Conservation (phyloP, 1,140 invertebrate species). For the Bactericera cockerelli region DNA sequence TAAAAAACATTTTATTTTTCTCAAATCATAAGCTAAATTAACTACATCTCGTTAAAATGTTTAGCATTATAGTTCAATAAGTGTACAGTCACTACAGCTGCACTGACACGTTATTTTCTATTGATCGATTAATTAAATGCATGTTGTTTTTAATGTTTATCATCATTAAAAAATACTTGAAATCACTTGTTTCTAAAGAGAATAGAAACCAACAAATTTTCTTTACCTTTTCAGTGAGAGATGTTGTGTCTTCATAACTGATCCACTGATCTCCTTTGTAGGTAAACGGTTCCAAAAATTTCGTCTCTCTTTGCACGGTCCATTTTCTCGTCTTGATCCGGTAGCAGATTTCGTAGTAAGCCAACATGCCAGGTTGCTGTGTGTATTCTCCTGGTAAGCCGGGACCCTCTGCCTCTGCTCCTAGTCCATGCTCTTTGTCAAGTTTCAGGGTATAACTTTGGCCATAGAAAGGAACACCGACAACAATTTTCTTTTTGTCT, state of each 20-base stretch:
- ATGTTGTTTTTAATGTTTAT: no score
- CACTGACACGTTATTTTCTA: no score
- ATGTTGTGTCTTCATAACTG: constrained; percentile 68
- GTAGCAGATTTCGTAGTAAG: constrained; percentile 80
- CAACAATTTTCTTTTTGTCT: constrained; percentile 57
- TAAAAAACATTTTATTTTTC: no score
- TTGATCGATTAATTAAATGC: no score
- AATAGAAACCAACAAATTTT: no score
- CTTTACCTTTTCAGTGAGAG: constrained; percentile 51
- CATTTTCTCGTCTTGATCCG: constrained; percentile 28
- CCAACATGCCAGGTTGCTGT: constrained; percentile 73
- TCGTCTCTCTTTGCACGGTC: constrained; percentile 23
- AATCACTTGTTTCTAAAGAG: no score
- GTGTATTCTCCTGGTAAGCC: constrained; percentile 69
- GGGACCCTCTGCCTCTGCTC: constrained; percentile 42
- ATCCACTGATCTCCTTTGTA: constrained; percentile 74
- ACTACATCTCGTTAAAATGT: no score
- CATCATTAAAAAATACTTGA: no score
- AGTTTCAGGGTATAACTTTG: constrained; percentile 58
- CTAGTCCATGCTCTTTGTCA: constrained; percentile 32
- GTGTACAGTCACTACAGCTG: no score
- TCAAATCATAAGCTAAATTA: no score
- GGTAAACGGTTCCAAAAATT: constrained; percentile 51
- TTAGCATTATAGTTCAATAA: no score
- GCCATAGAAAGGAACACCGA: constrained; percentile 80